phyloP scores from a whole-genome alignment of 2,888 invertebrate genomes.

The Phragmatobia fuliginosa region DNA sequence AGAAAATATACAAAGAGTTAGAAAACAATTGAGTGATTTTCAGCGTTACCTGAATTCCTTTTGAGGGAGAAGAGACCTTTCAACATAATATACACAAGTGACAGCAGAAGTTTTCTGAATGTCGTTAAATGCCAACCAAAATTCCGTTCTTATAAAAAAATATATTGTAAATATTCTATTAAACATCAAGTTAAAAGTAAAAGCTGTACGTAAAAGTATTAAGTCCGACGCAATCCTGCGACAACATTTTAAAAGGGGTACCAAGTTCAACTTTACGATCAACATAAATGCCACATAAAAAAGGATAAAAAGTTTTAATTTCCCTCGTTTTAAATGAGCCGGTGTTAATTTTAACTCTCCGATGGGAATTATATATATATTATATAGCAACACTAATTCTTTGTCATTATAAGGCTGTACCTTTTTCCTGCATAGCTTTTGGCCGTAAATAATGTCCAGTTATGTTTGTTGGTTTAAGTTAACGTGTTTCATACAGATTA shows the following conservation, averaged over 20 bases:
- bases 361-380: conserved; percentile 58
- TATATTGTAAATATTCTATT: neutral
- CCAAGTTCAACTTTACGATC: conserved; percentile 75
- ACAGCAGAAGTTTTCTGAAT: neutral
- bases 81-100: neutral
- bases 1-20: too few relatives aligned
- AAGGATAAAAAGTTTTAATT: conserved; percentile 84
- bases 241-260: conserved; percentile 76
- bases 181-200: conserved; percentile 32
- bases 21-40: neutral
- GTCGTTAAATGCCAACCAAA: neutral
- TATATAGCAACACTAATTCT: conserved; percentile 75
- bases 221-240: conserved; percentile 59
- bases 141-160: neutral
- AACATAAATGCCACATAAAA: conserved; percentile 85
- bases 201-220: conserved; percentile 52
- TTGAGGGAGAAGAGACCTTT: neutral
- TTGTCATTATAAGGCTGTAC: conserved; percentile 72
- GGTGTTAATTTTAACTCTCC: conserved; percentile 83
- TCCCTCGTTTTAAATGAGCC: conserved; percentile 79
- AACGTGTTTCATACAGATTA: conserved; percentile 78
- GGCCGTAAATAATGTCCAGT: conserved; percentile 77
- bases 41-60: neutral
- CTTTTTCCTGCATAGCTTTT: conserved; percentile 65
- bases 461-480: conserved; percentile 82